These are phyloP conservation scores for Drosophila rhopaloa DNA, from an alignment of 1,140 invertebrate genomes.

Conservation along the genomic window DNA sequence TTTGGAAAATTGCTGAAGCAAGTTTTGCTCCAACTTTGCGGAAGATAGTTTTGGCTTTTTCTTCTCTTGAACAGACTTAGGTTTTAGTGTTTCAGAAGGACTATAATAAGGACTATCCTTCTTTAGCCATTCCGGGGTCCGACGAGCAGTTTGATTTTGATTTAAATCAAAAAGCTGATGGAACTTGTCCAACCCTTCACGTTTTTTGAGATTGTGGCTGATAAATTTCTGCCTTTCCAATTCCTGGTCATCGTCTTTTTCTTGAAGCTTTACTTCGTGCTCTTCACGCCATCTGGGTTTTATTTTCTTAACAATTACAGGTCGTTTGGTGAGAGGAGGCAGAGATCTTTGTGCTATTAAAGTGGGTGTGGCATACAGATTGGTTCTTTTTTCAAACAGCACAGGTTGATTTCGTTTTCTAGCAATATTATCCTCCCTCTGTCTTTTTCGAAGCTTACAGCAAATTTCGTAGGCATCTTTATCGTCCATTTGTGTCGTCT, in stretches of 20 bases:
- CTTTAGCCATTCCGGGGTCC: background rate
- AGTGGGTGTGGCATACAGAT: background rate
- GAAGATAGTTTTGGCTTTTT: background rate
- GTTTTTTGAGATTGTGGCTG: background rate
- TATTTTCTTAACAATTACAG: background rate
- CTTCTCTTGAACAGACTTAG: too few relatives aligned
- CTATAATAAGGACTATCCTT: background rate
- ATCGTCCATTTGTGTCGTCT: background rate
- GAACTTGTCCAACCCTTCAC: background rate
- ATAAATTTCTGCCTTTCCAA: background rate
- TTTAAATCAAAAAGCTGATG: background rate
- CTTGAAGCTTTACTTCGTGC: background rate
- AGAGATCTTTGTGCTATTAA: background rate
- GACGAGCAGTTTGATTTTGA: background rate
- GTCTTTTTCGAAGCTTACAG: background rate
- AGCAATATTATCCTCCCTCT: background rate
- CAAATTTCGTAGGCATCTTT: conserved; percentile 8
- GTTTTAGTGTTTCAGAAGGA: too few relatives aligned
- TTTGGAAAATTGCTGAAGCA: background rate
- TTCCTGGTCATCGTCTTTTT: background rate
- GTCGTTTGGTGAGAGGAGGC: background rate
- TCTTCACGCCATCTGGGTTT: background rate
- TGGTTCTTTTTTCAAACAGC: background rate
- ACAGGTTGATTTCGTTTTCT: background rate
- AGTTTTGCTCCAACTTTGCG: background rate